Percentiles rank a stretch among this genome's conserved stretches.
phyloP scores from a whole-genome alignment of 1,140 invertebrate genomes.

The Zophobas atratus region DNA sequence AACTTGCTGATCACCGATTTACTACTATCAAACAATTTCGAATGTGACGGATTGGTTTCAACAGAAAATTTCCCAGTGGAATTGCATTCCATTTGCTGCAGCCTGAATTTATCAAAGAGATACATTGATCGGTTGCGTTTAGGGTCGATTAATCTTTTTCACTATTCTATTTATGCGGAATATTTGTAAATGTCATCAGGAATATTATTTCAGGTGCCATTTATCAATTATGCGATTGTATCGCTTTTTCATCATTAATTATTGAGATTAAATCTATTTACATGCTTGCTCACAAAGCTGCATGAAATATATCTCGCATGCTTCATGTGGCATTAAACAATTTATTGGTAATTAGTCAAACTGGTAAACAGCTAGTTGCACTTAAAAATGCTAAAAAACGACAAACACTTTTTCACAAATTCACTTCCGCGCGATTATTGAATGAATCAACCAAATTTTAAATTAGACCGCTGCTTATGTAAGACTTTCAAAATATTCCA shows the following conservation, averaged over 20 bases:
- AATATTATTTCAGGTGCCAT: constrained; percentile 45
- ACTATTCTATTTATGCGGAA: constrained; percentile 49
- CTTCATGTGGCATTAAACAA: constrained; percentile 32
- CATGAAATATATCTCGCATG: constrained; percentile 37
- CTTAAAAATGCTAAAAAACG: too few species aligned
- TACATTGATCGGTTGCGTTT: constrained; percentile 51
- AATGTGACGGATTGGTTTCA: constrained; percentile 58
- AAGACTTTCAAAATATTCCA: too few species aligned
- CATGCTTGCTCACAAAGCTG: constrained; percentile 33
- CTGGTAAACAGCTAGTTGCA: neutral
- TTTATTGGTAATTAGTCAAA: constrained; percentile 35
- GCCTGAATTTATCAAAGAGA: constrained; percentile 52
- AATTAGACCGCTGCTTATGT: too few species aligned
- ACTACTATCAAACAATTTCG: constrained; percentile 60
- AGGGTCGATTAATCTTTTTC: constrained; percentile 53
- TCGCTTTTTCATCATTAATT: constrained; percentile 48
- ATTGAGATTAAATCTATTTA: constrained; percentile 48
- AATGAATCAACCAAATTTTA: too few species aligned
- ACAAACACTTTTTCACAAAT: too few species aligned
- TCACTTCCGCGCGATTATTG: too few species aligned
- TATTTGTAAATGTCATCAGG: constrained; percentile 46
- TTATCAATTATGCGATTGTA: constrained; percentile 47
- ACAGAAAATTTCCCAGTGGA: constrained; percentile 60
- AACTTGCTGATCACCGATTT: constrained; percentile 58
- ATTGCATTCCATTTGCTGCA: constrained; percentile 56